phyloP scores from a whole-genome alignment of 2,888 invertebrate genomes.

The Torymus tubicola region DNA sequence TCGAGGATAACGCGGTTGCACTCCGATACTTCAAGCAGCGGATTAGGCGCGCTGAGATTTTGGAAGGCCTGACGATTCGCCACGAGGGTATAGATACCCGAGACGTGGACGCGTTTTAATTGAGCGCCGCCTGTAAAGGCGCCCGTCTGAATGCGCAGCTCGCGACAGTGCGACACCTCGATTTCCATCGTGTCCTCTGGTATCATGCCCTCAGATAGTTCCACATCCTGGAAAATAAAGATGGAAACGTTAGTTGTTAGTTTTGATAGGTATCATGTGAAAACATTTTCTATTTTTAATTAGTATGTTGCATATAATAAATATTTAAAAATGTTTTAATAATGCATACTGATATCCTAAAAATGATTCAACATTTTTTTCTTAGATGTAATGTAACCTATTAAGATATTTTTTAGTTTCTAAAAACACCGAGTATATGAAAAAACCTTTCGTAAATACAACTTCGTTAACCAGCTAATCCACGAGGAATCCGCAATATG shows the following conservation, averaged over 20 bases:
- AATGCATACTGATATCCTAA: too few species aligned
- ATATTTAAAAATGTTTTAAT: too few species aligned
- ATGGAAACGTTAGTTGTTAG: background rate
- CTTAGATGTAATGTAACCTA: too few species aligned
- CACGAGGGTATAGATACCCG: constrained; percentile 78
- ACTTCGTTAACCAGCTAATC: too few species aligned
- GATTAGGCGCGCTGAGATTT: constrained; percentile 80
- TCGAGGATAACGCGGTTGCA: constrained; percentile 81
- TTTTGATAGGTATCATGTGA: background rate
- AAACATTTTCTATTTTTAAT: background rate
- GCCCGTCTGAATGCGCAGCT: constrained; percentile 79
- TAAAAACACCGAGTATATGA: background rate
- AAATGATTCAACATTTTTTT: too few species aligned
- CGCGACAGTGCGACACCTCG: constrained; percentile 79
- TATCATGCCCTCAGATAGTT: constrained; percentile 75
- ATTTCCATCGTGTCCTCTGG: constrained; percentile 81
- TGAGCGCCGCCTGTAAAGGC: constrained; percentile 80
- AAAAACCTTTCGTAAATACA: too few species aligned
- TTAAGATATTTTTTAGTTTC: background rate
- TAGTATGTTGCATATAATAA: too few species aligned
- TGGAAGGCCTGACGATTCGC: constrained; percentile 81
- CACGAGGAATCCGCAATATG: too few species aligned
- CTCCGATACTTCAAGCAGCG: constrained; percentile 80
- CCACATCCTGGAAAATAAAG: constrained; percentile 67
- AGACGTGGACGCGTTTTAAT: constrained; percentile 79